A percentile compares a stretch with the other conserved stretches of the same genome.
Evolutionary conservation across 1,140 invertebrate genomes (phyloP).

Genomic region (Sipha flava): DNA sequence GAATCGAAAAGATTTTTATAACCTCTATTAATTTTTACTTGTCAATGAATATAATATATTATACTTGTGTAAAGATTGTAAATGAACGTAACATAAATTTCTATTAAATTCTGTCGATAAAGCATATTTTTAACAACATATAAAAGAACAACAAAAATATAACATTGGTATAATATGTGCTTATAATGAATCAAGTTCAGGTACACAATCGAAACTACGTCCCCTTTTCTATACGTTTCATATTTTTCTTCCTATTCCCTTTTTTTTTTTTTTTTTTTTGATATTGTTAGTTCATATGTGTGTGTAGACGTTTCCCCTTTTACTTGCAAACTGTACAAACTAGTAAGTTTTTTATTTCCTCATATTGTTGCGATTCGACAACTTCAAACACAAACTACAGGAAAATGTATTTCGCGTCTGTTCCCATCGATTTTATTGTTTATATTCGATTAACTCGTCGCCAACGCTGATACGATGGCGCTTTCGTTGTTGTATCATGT

Average conservation of each 20-base stretch:
- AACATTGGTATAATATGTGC: background rate
- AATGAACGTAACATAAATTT: background rate
- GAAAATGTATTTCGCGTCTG: background rate
- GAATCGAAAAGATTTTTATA: background rate
- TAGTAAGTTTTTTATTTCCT: background rate
- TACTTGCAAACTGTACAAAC: background rate
- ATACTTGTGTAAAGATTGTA: background rate
- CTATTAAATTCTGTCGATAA: background rate
- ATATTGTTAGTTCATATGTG: background rate
- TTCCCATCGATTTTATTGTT: background rate
- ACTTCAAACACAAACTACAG: background rate
- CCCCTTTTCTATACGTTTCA: background rate
- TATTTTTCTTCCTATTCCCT: background rate
- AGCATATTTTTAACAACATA: background rate
- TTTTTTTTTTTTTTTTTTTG: background rate
- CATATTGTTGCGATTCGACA: background rate
- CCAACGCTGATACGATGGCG: background rate
- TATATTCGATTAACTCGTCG: background rate
- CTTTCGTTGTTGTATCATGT: too few species aligned
- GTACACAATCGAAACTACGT: background rate
- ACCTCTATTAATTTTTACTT: background rate
- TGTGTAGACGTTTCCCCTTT: background rate
- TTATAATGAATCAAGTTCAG: conserved; percentile 2
- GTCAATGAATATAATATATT: background rate
- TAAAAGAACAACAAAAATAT: background rate